phyloP scores from a whole-genome alignment of 2,888 invertebrate species.

The Oligia strigilis region DNA sequence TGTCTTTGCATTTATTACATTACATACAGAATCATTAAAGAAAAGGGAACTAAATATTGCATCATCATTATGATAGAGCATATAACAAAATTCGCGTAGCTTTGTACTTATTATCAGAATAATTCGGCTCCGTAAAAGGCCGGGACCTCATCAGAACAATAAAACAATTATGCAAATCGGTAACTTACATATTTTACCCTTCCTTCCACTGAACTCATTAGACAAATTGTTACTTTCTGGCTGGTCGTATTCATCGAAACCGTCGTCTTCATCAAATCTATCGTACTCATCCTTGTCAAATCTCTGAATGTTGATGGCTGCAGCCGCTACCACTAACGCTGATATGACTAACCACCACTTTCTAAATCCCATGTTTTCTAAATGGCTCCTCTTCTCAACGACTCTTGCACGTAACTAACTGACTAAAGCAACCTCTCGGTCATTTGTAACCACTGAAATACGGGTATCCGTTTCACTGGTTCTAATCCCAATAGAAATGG shows the following conservation, averaged over 20 bases:
- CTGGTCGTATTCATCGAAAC: slow-evolving; percentile 66
- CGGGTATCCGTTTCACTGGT: slow-evolving; percentile 43
- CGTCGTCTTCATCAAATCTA: slow-evolving; percentile 56
- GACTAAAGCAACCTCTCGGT: slow-evolving; percentile 48
- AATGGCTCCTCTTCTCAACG: slow-evolving; percentile 10
- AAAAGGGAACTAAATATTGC: slow-evolving; percentile 1
- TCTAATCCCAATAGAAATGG: slow-evolving; percentile 62
- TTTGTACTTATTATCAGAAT: background rate
- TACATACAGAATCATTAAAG: background rate
- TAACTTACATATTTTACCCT: slow-evolving; percentile 84
- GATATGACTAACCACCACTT: slow-evolving; percentile 72
- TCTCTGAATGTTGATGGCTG: slow-evolving; percentile 74
- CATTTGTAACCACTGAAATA: slow-evolving; percentile 50
- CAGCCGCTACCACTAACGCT: slow-evolving; percentile 70
- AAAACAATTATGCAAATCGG: background rate
- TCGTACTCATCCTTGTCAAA: slow-evolving; percentile 25
- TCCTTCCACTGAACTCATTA: slow-evolving; percentile 68
- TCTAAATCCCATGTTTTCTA: slow-evolving; percentile 73
- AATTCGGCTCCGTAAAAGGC: background rate
- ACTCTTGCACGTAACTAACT: slow-evolving; percentile 11
- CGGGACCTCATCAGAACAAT: background rate
- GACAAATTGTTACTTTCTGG: slow-evolving; percentile 29
- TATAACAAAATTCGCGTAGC: slow-evolving; percentile 13
- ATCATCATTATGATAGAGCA: background rate
- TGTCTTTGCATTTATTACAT: background rate